Percentiles rank a stretch among this genome's conserved stretches.
These are phyloP conservation scores for Rambutsinella grinnellia DNA, from an alignment of 2,888 invertebrate genomes.

Conservation along the genomic window DNA sequence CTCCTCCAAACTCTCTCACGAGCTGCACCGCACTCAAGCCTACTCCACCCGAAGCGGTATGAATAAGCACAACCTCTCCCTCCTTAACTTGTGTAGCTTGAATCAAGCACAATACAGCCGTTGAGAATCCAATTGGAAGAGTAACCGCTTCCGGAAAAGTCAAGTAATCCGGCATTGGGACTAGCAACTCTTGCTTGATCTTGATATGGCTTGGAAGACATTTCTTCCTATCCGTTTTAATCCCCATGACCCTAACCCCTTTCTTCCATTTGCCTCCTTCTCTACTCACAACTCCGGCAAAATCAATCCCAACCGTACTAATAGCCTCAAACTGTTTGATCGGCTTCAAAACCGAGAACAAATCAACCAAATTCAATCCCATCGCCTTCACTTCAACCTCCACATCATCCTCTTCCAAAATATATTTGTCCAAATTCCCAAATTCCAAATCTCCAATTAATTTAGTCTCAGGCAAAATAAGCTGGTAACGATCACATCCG, in stretches of 20 bases:
- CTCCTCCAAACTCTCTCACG: neutral
- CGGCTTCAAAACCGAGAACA: slow-evolving; percentile 45
- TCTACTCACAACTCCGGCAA: slow-evolving; percentile 24
- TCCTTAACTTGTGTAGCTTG: slow-evolving; percentile 10
- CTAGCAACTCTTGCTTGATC: too few species aligned
- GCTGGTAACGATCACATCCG: slow-evolving; percentile 24
- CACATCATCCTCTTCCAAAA: slow-evolving; percentile 15
- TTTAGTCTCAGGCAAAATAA: slow-evolving; percentile 25
- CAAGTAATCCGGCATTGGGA: slow-evolving; percentile 18
- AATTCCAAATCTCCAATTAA: slow-evolving; percentile 32
- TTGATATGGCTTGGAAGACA: too few species aligned
- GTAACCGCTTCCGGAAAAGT: slow-evolving; percentile 27
- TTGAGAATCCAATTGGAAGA: slow-evolving; percentile 23
- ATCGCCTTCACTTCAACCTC: slow-evolving; percentile 33
- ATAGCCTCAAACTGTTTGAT: slow-evolving; percentile 22
- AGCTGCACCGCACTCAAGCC: slow-evolving; percentile 21
- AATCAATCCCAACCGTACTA: slow-evolving; percentile 33
- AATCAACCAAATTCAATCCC: slow-evolving; percentile 40
- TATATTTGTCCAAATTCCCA: neutral
- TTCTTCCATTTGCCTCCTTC: slow-evolving; percentile 12
- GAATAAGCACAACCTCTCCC: slow-evolving; percentile 22
- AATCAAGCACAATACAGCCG: slow-evolving; percentile 29
- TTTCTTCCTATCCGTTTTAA: too few species aligned
- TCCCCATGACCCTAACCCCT: too few species aligned
- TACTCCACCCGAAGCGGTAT: slow-evolving; percentile 33